Evolutionary conservation across 2,888 invertebrate genomes (phyloP), one percentile per base, ranked within the genome.

Genomic region (Pasiphila rectangulata): DNA sequence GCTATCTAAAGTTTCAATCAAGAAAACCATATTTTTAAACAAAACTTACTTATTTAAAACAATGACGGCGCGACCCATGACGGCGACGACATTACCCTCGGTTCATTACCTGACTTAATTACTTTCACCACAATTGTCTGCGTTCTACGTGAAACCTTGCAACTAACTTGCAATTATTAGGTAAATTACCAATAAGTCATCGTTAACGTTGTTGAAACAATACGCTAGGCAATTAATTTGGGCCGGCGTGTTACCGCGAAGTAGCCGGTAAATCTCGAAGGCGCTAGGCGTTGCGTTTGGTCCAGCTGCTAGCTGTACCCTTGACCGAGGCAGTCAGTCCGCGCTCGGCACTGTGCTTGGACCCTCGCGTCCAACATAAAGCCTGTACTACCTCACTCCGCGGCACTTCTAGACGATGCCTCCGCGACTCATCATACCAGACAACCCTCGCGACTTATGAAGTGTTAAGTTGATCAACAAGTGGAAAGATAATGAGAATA

Each of bases 241-340:
- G 30, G 10, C 30, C 25, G 23, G 38, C 32, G 36, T 50, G 47
- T 29, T 43, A 35, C 21, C 34, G 2, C 19, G 27, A 2, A 12
- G 17, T 37, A 36, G 40, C 37, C 27, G 35, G 50, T 41, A 32
- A 37, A 37, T 36, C 25, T 17, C 37, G 40, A 32, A 29, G 4
- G 10, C n/a, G n/a, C n/a, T n/a, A 46, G 38, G 41, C 34, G n/a
- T n/a, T n/a, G n/a, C 16, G 40, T 42, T 59, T 64, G 63, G 63
- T 63, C 67, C 64, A 64, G 62, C 60, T 61, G 50, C 65, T 63
- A 64, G 63, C 64, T 57, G 63, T 75, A 80, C 76, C 82, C 82
- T 82, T 82, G 83, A 80, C 80, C 80, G 80, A 57, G 69, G 68
- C 63, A 62, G 67, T 78, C 76, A 84, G 84, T 81, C 80, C 84